These are phyloP conservation scores for Proterorhinus semilunaris DNA, from an alignment of 2,113 vertebrate genomes.

Conservation along the genomic window DNA sequence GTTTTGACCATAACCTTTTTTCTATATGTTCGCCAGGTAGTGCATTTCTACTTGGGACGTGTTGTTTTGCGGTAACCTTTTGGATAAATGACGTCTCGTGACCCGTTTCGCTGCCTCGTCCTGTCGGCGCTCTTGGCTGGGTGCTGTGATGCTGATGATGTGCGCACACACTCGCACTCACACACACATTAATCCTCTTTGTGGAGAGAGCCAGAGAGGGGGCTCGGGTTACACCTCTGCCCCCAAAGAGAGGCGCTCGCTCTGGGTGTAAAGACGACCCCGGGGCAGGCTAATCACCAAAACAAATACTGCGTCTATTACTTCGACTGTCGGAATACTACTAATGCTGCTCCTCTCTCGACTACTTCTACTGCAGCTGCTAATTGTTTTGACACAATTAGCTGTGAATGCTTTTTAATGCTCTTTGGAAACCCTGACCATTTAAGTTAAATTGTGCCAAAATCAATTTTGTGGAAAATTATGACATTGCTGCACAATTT, in stretches of 20 bases:
- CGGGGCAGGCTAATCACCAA: neutral
- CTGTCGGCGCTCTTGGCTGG: constrained; percentile 70
- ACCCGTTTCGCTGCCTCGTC: constrained; percentile 56
- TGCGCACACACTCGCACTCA: constrained; percentile 60
- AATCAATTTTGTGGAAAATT: no score
- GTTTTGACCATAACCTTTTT: no score
- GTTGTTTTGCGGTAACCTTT: no score
- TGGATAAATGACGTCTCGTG: neutral
- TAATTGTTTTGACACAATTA: neutral
- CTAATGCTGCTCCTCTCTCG: neutral
- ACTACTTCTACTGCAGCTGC: neutral
- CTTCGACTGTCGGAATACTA: neutral
- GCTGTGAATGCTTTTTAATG: no score
- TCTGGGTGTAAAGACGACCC: neutral
- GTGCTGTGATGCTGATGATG: constrained; percentile 16
- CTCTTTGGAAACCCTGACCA: no score
- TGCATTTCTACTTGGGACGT: no score
- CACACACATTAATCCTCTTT: constrained; percentile 78
- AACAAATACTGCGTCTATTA: neutral
- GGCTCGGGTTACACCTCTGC: constrained; percentile 77
- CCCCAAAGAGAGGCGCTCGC: constrained; percentile 67
- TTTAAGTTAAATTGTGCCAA: no score
- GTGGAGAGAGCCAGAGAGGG: constrained; percentile 71
- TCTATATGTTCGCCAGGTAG: no score
- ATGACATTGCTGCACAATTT: no score